phyloP scores from a whole-genome alignment of 2,797 vertebrate species.

The Scyliorhinus canicula region DNA sequence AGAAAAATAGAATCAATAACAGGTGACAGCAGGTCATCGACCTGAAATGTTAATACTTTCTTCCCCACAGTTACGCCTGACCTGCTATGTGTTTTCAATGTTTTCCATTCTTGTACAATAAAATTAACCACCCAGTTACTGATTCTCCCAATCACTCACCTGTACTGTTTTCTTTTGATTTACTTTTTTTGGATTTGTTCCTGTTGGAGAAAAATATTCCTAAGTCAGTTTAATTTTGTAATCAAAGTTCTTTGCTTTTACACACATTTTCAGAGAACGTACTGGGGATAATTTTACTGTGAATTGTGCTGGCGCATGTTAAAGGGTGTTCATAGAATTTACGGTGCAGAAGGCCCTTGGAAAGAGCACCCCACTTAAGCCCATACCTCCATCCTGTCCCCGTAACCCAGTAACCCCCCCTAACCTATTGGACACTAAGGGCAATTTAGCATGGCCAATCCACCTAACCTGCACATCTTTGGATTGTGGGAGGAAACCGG shows the following conservation, averaged over 20 bases:
- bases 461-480: too few species aligned
- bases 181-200: not conserved
- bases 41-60: not conserved
- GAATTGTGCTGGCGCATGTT: not conserved
- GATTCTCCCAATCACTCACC: not conserved
- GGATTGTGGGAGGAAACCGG: too few species aligned
- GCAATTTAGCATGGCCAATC: too few species aligned
- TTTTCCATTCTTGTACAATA: not conserved
- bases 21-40: not conserved
- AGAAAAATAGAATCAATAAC: not conserved
- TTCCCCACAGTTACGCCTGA: too few species aligned
- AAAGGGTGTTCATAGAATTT: not conserved
- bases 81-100: not conserved
- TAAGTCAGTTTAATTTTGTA: not conserved
- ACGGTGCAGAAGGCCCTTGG: too few species aligned
- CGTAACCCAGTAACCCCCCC: too few species aligned
- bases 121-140: not conserved
- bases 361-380: too few species aligned
- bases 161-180: conserved; percentile 19
- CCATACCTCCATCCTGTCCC: too few species aligned
- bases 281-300: not conserved
- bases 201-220: not conserved
- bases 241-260: not conserved
- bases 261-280: too few species aligned
- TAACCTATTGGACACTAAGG: too few species aligned